Percentiles rank a stretch among this genome's conserved stretches.
These are phyloP conservation scores for Hystrix brachyura DNA, from an alignment of 2,113 vertebrate genomes.

Conservation along the genomic window DNA sequence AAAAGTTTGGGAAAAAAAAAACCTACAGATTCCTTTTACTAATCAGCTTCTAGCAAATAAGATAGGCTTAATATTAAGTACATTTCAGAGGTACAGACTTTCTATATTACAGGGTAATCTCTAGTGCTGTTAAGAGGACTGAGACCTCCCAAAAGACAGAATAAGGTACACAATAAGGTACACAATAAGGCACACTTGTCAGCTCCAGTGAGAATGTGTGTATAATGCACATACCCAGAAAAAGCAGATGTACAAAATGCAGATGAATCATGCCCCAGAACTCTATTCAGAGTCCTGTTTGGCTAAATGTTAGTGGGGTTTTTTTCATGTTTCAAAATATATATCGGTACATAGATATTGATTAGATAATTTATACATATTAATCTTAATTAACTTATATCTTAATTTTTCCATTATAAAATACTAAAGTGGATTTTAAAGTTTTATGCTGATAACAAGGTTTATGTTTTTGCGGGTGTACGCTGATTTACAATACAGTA, in stretches of 20 bases:
- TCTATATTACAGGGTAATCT: not conserved
- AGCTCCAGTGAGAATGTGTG: not conserved
- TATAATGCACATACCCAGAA: not conserved
- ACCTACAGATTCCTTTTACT: not conserved
- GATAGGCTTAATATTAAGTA: not conserved
- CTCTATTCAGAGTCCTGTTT: not conserved
- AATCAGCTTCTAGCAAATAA: not conserved
- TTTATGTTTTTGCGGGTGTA: not conserved
- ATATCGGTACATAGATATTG: not conserved
- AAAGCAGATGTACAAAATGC: not conserved
- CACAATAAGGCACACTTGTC: not conserved
- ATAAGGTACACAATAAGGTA: not conserved
- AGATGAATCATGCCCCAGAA: not conserved
- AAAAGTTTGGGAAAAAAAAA: not conserved
- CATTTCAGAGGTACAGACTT: not conserved
- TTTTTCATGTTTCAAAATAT: not conserved
- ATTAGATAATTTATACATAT: conserved; percentile 28
- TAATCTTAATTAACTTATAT: not conserved
- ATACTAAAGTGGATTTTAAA: not conserved
- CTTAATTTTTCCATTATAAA: not conserved
- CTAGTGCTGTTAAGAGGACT: not conserved
- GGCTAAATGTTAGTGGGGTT: not conserved
- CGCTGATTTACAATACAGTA: not conserved
- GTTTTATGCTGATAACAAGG: not conserved
- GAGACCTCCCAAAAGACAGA: not conserved